phyloP scores from a whole-genome alignment of 2,888 invertebrate species.

The Patella caerulea region DNA sequence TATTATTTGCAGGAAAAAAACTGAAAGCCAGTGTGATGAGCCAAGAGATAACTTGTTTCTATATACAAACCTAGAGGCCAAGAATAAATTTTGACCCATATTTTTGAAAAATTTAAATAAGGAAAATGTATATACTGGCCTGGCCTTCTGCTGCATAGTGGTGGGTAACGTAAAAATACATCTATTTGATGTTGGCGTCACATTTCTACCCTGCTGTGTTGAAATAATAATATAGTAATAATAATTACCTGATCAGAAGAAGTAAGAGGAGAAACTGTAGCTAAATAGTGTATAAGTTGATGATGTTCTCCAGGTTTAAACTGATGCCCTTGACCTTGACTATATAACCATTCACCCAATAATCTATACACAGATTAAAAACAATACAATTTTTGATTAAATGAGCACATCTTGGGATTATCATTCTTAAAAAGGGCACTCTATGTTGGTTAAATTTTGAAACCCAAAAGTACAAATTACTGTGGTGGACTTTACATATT shows the following conservation, averaged over 20 bases:
- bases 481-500: too few relatives aligned
- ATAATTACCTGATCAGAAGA: conserved; percentile 55
- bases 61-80: too few relatives aligned
- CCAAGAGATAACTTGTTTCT: too few relatives aligned
- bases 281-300: conserved; percentile 85
- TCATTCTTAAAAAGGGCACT: neutral
- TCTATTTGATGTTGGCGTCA: too few relatives aligned
- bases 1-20: too few relatives aligned
- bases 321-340: conserved; percentile 92
- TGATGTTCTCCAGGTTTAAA: conserved; percentile 87
- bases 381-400: neutral
- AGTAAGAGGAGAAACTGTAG: conserved; percentile 82
- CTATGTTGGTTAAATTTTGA: neutral
- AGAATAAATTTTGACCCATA: too few relatives aligned
- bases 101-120: too few relatives aligned
- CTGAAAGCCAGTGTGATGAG: too few relatives aligned
- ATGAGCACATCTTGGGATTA: neutral
- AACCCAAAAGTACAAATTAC: neutral
- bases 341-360: conserved; percentile 95
- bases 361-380: conserved; percentile 75
- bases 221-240: neutral
- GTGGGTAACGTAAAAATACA: too few relatives aligned
- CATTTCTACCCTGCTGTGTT: too few relatives aligned
- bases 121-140: too few relatives aligned
- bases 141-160: too few relatives aligned